Conservation (phyloP, 2,113 vertebrate genomes). For the Osmerus mordax region DNA sequence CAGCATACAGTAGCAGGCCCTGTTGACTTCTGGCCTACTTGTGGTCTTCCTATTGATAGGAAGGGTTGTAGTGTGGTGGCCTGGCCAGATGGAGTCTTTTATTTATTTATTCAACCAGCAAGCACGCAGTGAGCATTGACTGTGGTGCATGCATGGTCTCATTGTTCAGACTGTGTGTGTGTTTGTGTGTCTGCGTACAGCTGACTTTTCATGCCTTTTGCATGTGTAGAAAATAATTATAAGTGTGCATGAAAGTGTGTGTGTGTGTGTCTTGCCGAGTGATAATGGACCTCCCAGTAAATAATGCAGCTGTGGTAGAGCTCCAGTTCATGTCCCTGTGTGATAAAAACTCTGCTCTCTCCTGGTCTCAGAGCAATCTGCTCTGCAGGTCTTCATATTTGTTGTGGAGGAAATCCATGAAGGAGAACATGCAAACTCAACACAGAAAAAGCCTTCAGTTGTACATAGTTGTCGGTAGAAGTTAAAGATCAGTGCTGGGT, state of each 20-base stretch:
- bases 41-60: conserved; percentile 17
- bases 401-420: no score
- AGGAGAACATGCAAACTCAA: no score
- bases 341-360: conserved; percentile 35
- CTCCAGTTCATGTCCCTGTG: conserved; percentile 42
- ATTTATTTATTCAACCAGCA: conserved; percentile 21
- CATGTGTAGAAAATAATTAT: conserved; percentile 3
- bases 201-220: neutral
- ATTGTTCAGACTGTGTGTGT: conserved; percentile 2
- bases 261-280: conserved; percentile 10
- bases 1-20: conserved; percentile 2
- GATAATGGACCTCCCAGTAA: conserved; percentile 53
- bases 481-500: no score
- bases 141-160: neutral
- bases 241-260: conserved; percentile 17
- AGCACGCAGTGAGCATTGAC: neutral
- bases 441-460: no score
- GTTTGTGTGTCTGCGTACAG: conserved; percentile 11
- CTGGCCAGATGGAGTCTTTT: neutral
- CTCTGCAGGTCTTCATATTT: no score
- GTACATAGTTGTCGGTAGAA: no score
- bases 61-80: conserved; percentile 11
- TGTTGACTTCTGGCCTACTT: conserved; percentile 27
- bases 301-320: conserved; percentile 49
- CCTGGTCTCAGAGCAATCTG: no score